Percentiles rank a stretch among this genome's conserved stretches.
phyloP scores from a whole-genome alignment of 2,888 invertebrate genomes.

The Drosophila aldrichi region DNA sequence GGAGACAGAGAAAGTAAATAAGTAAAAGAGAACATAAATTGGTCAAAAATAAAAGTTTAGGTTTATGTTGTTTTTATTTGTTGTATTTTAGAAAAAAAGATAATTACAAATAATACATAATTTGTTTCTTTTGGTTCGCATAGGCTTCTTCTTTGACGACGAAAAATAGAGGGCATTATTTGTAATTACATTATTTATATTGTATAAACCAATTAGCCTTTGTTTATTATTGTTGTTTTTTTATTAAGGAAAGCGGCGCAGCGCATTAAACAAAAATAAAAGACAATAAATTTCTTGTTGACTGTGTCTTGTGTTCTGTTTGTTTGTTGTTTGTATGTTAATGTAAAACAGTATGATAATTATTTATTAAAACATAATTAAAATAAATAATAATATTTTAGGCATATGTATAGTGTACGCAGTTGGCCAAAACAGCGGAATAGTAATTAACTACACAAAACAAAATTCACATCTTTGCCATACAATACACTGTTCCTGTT shows the following conservation, averaged over 20 bases:
- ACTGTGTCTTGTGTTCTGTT: conserved; percentile 57
- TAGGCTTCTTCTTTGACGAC: conserved; percentile 57
- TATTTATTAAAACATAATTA: conserved; percentile 80
- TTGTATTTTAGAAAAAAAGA: conserved; percentile 72
- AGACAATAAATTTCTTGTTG: conserved; percentile 36
- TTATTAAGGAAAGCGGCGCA: conserved; percentile 59
- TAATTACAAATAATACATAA: conserved; percentile 79
- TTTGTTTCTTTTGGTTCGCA: conserved; percentile 80
- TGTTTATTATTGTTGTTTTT: conserved; percentile 19
- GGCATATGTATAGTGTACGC: conserved; percentile 63
- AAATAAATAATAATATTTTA: conserved; percentile 79
- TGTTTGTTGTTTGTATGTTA: conserved; percentile 47
- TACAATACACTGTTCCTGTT: conserved; percentile 26
- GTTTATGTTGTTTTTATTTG: conserved; percentile 69
- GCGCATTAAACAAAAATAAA: conserved; percentile 63
- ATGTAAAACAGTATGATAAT: conserved; percentile 73
- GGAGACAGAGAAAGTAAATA: conserved; percentile 4
- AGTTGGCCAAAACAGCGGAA: conserved; percentile 61
- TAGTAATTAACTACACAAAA: conserved; percentile 49
- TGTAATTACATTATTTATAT: conserved; percentile 46
- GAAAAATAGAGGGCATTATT: conserved; percentile 56
- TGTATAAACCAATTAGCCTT: conserved; percentile 60
- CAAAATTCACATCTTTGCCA: conserved; percentile 50
- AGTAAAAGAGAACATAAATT: neutral
- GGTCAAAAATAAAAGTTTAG: conserved; percentile 36